phyloP scores from a whole-genome alignment of 2,113 vertebrate species.

The Centrocercus urophasianus region DNA sequence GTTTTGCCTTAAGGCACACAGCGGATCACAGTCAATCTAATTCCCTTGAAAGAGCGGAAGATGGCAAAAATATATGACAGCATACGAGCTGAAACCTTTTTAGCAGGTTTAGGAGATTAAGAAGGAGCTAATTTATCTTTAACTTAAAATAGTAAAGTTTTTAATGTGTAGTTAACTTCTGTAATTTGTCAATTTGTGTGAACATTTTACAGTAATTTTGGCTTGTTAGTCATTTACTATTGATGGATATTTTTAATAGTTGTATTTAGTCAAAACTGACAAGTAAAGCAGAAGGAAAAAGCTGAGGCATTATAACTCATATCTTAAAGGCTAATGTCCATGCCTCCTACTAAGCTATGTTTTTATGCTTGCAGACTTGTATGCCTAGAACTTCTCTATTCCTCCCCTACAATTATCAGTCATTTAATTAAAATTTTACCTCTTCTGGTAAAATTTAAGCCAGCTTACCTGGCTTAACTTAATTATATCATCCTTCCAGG shows the following conservation, averaged over 20 bases:
- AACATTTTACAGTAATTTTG: constrained; percentile 18
- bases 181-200: constrained; percentile 2
- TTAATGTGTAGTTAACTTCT: not conserved
- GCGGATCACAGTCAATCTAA: constrained; percentile 15
- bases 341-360: not conserved
- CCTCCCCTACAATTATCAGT: not conserved
- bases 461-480: not conserved
- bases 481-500: not conserved
- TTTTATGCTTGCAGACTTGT: not conserved
- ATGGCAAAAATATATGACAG: not conserved
- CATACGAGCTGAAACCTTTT: not conserved
- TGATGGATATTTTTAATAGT: not conserved
- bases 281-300: not conserved
- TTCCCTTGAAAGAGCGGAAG: not conserved
- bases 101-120: constrained; percentile 24
- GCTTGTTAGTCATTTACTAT: not conserved
- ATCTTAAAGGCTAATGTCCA: not conserved
- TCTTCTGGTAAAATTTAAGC: not conserved
- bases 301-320: not conserved
- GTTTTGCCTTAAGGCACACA: constrained; percentile 47
- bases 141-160: not conserved
- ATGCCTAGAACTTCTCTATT: not conserved
- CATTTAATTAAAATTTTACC: not conserved
- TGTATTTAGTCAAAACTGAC: not conserved
- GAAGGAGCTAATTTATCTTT: not conserved